phyloP scores from a whole-genome alignment of 2,888 invertebrate genomes.

The Drosophila infuscata region DNA sequence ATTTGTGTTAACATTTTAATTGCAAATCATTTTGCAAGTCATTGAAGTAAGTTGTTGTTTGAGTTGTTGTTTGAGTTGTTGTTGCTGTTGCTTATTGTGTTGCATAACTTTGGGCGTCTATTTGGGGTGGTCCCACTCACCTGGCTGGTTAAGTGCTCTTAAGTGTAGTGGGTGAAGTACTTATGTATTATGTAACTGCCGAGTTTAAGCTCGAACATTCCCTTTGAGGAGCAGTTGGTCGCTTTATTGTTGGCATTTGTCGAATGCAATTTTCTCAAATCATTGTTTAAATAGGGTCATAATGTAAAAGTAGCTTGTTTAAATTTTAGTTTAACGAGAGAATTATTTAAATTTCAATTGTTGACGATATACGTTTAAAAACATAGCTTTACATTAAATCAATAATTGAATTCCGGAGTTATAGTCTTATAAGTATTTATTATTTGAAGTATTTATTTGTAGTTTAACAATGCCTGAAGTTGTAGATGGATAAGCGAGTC shows the following conservation, averaged over 20 bases:
- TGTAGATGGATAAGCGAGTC: not conserved
- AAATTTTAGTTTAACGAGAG: not conserved
- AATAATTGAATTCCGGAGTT: not conserved
- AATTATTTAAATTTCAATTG: too few relatives aligned
- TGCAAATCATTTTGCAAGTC: slow-evolving; percentile 59
- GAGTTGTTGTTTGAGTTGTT: slow-evolving; percentile 5
- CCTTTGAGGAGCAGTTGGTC: not conserved
- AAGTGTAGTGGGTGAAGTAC: slow-evolving; percentile 3
- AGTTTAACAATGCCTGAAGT: too few relatives aligned
- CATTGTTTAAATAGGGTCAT: not conserved
- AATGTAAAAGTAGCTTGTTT: not conserved
- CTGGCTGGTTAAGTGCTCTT: slow-evolving; percentile 11
- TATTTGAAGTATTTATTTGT: too few relatives aligned
- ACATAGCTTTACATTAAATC: not conserved
- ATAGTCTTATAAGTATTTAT: too few relatives aligned
- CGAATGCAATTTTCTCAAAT: not conserved
- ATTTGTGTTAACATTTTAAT: slow-evolving; percentile 51
- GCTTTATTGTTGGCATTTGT: not conserved
- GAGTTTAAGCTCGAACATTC: not conserved
- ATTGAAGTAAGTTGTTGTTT: slow-evolving; percentile 17
- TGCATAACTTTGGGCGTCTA: slow-evolving; percentile 44
- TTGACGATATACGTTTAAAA: not conserved
- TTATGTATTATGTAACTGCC: not conserved
- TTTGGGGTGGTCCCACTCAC: not conserved
- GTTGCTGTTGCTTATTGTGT: slow-evolving; percentile 4